Evolutionary conservation across 2,888 invertebrate species (phyloP), one percentile per base, ranked within the genome.

Genomic region (Catocala fraxini): DNA sequence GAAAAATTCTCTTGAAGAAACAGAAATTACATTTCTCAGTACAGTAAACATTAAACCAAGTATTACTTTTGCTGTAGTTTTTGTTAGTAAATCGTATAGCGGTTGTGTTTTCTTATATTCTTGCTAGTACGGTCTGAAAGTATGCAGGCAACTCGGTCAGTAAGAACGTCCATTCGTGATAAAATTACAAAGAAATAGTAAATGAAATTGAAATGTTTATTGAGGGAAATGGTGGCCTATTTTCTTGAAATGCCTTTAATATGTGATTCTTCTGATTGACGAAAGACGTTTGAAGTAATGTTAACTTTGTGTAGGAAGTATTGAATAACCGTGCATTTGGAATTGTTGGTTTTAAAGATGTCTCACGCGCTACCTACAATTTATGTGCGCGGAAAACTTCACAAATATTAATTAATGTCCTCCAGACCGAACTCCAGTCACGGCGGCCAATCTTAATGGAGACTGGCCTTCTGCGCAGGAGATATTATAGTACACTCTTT

Each of bases 121-220:
- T 12, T 25, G 42, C 25, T 53, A 53, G 33, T 53, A 53, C 25
- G n/a, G 43, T 9, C n/a, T 43, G 41, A 11, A 53, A 47, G 47
- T 9, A 53, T 43, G 43, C 42, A 9, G 33, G 12, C 11, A 45
- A 53, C 33, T 53, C 34, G 53, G 33, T 45, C 53, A 53, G 9
- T 33, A 11, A 13, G 15, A 42, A 42, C 41, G 25, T 41, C 25
- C 52, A 41, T 33, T 25, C 15, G 43, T 53, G 42, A 45, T 45
- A 34, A 25, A 25, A 25, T 53, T 53, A 34, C 43, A 45, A 53
- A 45, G 12, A 33, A 45, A 43, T 33, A 43, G 6, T 43, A 43
- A 45, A 53, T 53, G 33, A n/a, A 53, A 53, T 53, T 12, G 9
- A 43, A 41, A 42, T 11, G 15, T 53, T 42, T 45, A 6, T 12